Evolutionary conservation across 2,113 vertebrate genomes (phyloP).

Genomic region (Periophthalmus modestus): DNA sequence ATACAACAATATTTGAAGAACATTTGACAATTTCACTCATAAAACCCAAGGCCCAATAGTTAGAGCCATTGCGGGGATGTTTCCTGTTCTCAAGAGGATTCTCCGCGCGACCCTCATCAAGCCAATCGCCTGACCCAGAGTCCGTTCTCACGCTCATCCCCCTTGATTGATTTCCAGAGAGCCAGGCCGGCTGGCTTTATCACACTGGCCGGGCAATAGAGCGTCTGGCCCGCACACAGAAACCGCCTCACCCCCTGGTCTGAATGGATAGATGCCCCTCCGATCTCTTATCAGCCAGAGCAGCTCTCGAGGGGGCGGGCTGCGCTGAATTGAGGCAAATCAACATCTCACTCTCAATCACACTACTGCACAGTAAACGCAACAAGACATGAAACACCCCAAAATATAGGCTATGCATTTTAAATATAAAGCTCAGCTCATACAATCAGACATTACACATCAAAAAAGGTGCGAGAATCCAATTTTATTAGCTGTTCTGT

Average conservation of each 20-base stretch:
- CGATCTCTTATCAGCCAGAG: constrained; percentile 75
- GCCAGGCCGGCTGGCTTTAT: constrained; percentile 39
- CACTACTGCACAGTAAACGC: neutral
- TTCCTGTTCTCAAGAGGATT: constrained; percentile 31
- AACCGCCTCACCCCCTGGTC: constrained; percentile 29
- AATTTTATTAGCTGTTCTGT: constrained; percentile 9
- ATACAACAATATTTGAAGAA: neutral
- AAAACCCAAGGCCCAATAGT: constrained; percentile 26
- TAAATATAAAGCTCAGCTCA: constrained; percentile 10
- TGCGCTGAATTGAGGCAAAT: constrained; percentile 39
- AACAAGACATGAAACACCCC: constrained; percentile 4
- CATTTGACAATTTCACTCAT: constrained; percentile 5
- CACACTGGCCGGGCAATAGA: constrained; percentile 46
- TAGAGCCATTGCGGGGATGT: constrained; percentile 12
- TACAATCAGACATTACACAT: constrained; percentile 34
- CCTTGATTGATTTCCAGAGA: constrained; percentile 70
- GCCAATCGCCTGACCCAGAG: constrained; percentile 41
- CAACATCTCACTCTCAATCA: constrained; percentile 17
- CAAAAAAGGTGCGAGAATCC: constrained; percentile 37
- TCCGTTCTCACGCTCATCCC: constrained; percentile 65
- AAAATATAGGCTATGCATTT: constrained; percentile 27
- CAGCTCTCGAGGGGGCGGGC: constrained; percentile 63
- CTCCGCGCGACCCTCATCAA: constrained; percentile 38
- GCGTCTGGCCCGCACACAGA: constrained; percentile 39
- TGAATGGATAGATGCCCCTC: constrained; percentile 44